Evolutionary conservation across 2,113 vertebrate species (phyloP), one percentile per base, ranked within the genome.

Genomic region (Microcebus griseorufus): DNA sequence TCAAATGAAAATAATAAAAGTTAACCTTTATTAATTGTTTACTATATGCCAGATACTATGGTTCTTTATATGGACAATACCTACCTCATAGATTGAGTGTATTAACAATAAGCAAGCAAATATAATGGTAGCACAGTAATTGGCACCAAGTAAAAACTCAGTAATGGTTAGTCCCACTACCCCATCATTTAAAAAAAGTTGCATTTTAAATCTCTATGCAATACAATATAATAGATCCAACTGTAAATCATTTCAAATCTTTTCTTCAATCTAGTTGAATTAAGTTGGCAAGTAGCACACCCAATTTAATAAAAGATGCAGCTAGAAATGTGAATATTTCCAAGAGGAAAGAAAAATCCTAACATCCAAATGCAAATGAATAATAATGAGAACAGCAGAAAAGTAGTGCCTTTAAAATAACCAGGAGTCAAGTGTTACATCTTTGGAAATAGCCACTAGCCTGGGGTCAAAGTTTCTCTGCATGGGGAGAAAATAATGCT

Each of bases 401-500:
- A 75, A 72, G 3, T 86, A 67, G 17, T 32, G 23, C 18, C 45
- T 82, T 88, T 29, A 95, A 88, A 55, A 81, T 75, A 92, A 81
- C 75, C 10, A 42, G 13, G 20, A 67, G 12, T n/a, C 37, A 65
- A 75, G 7, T 65, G 42, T 67, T 22, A 81, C 22, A 92, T 58
- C 17, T 86, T 95, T 75, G 29, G 32, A 92, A 58, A 48, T 67
- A 88, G n/a, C 6, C 83, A 92, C 55, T 82, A 75, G 45, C 9
- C 58, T 65, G n/a, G 20, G 55, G 82, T 95, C 45, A 88, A 91
- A 72, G 12, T 82, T 92, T 95, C 67, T 92, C 45, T 88, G 48
- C 20, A 82, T 60, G 32, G 20, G 6, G 10, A 82, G 37, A 67
- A 92, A 95, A 88, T 12, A 88, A 92, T 58, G 37, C 29, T 88